These are phyloP conservation scores for Sturmia bella DNA, from an alignment of 2,888 invertebrate genomes.

Conservation along the genomic window DNA sequence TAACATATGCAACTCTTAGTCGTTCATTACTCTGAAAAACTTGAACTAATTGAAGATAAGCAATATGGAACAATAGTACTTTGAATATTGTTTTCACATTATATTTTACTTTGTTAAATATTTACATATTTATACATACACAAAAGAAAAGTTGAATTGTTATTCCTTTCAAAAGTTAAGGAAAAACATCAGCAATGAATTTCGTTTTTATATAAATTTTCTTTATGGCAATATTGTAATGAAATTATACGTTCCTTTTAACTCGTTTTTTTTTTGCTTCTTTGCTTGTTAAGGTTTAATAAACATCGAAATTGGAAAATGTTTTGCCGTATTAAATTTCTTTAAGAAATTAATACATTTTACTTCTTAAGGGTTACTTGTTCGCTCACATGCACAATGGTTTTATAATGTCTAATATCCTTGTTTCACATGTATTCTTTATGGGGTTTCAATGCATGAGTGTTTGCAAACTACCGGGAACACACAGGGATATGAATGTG, in stretches of 20 bases:
- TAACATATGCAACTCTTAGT: too few species aligned
- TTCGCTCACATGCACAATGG: constrained; percentile 34
- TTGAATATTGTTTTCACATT: too few species aligned
- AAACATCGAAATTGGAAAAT: constrained; percentile 36
- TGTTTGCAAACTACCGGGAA: constrained; percentile 1
- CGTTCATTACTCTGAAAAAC: too few species aligned
- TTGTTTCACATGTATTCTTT: constrained; percentile 52
- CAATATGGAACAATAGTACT: too few species aligned
- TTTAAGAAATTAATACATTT: constrained; percentile 61
- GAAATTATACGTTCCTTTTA: constrained; percentile 42
- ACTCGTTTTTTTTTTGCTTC: constrained; percentile 23
- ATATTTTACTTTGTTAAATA: too few species aligned
- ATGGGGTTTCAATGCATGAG: constrained; percentile 41
- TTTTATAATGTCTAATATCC: constrained; percentile 63
- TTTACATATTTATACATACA: background rate
- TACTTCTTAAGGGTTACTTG: constrained; percentile 13
- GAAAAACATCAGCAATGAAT: background rate
- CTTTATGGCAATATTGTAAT: constrained; percentile 21
- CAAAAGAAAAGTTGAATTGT: constrained; percentile 30
- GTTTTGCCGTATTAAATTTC: constrained; percentile 43
- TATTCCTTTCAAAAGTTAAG: constrained; percentile 45
- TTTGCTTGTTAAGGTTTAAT: constrained; percentile 26
- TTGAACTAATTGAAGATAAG: too few species aligned
- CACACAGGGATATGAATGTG: background rate
- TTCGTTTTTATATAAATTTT: constrained; percentile 4